Conservation (phyloP, 2,888 invertebrate species). For the Microplitis deprimator region DNA sequence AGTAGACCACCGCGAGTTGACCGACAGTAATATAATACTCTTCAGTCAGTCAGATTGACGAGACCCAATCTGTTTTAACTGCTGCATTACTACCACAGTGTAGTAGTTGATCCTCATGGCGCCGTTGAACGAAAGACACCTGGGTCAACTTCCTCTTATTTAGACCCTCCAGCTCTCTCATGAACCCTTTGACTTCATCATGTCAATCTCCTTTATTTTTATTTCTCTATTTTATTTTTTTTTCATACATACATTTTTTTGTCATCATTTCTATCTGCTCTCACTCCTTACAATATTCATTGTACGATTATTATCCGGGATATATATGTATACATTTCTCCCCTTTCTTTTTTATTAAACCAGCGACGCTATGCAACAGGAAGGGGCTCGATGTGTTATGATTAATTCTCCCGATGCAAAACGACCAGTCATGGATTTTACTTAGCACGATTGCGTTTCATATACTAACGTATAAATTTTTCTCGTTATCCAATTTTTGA, state of each 20-base stretch:
- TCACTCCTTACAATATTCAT: slow-evolving; percentile 8
- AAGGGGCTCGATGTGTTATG: slow-evolving; percentile 59
- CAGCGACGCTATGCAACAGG: slow-evolving; percentile 29
- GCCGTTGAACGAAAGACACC: slow-evolving; percentile 56
- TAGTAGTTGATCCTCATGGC: slow-evolving; percentile 54
- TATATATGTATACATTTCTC: not conserved
- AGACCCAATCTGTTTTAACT: slow-evolving; percentile 61
- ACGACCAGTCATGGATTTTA: slow-evolving; percentile 69
- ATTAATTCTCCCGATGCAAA: slow-evolving; percentile 69
- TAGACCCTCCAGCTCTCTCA: slow-evolving; percentile 62
- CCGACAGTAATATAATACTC: slow-evolving; percentile 57
- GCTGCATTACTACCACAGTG: slow-evolving; percentile 32
- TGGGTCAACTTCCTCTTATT: slow-evolving; percentile 66
- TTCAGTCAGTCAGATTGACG: slow-evolving; percentile 53
- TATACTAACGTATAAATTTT: slow-evolving; percentile 8
- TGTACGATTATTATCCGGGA: not conserved
- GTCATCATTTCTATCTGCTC: not conserved
- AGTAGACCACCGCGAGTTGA: slow-evolving; percentile 42
- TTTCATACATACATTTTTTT: slow-evolving; percentile 26
- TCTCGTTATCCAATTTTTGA: not conserved
- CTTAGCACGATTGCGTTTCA: slow-evolving; percentile 57
- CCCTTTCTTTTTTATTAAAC: slow-evolving; percentile 29
- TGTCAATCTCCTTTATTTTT: slow-evolving; percentile 33
- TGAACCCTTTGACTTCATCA: slow-evolving; percentile 39
- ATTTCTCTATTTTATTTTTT: slow-evolving; percentile 36